A percentile compares a stretch with the other conserved stretches of the same genome.
phyloP scores from a whole-genome alignment of 2,797 vertebrate species.

The Lutjanus campechanus region DNA sequence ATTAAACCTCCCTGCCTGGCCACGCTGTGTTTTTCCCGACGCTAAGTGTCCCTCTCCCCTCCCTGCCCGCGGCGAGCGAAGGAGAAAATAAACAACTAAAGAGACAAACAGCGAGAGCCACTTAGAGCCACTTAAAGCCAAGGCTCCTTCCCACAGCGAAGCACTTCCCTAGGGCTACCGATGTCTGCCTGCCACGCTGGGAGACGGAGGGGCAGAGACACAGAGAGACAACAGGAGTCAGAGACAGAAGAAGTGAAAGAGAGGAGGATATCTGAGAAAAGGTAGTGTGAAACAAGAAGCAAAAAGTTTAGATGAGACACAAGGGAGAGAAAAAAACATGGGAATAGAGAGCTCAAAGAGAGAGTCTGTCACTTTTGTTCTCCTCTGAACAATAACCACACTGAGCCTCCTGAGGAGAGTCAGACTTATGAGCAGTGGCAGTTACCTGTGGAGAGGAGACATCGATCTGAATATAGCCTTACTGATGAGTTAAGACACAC shows the following conservation, averaged over 20 bases:
- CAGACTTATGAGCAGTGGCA: conserved; percentile 46
- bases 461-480: conserved; percentile 36
- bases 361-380: conserved; percentile 27
- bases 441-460: conserved; percentile 57
- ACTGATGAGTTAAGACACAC: conserved; percentile 41
- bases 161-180: conserved; percentile 77
- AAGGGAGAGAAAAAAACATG: conserved; percentile 19
- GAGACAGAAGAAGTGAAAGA: conserved; percentile 5
- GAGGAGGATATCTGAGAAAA: neutral
- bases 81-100: conserved; percentile 84
- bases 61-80: conserved; percentile 74
- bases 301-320: conserved; percentile 24
- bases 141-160: conserved; percentile 83
- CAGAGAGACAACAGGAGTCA: conserved; percentile 13
- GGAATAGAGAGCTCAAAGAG: conserved; percentile 10
- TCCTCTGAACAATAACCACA: neutral
- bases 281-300: neutral
- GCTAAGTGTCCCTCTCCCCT: conserved; percentile 79
- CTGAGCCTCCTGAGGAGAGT: conserved; percentile 24
- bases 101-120: conserved; percentile 85
- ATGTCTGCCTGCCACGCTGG: conserved; percentile 66
- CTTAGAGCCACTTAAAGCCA: conserved; percentile 86
- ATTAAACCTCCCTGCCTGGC: conserved; percentile 78
- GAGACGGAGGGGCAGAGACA: conserved; percentile 49
- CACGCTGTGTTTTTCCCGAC: conserved; percentile 64